phyloP scores from a whole-genome alignment of 2,888 invertebrate genomes.

The Nebria brevicollis region DNA sequence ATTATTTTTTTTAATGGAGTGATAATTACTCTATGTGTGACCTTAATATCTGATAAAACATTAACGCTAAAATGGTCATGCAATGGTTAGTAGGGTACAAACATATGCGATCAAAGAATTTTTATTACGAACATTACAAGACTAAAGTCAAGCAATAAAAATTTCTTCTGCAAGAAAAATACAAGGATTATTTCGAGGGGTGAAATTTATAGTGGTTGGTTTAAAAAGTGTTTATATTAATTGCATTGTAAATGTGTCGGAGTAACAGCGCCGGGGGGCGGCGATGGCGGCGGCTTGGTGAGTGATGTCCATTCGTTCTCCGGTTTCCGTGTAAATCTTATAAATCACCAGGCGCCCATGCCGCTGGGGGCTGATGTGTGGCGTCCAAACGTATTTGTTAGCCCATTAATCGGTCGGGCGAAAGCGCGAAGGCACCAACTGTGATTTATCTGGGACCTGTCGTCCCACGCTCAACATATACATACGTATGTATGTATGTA shows the following conservation, averaged over 20 bases:
- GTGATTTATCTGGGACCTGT: slow-evolving; percentile 18
- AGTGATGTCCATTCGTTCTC: slow-evolving; percentile 6
- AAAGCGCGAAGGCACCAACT: slow-evolving; percentile 8
- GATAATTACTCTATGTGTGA: too few relatives aligned
- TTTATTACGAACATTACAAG: too few relatives aligned
- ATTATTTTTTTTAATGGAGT: too few relatives aligned
- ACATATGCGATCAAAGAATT: too few relatives aligned
- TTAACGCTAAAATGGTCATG: too few relatives aligned
- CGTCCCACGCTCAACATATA: slow-evolving; percentile 8
- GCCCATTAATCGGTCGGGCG: slow-evolving; percentile 61
- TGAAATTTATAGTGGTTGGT: neutral
- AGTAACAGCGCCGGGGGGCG: neutral
- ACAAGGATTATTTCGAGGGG: neutral
- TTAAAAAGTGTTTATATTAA: slow-evolving; percentile 1
- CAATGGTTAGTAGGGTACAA: too few relatives aligned
- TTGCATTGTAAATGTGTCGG: neutral
- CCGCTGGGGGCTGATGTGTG: slow-evolving; percentile 24
- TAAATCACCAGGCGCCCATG: slow-evolving; percentile 16
- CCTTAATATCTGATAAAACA: too few relatives aligned
- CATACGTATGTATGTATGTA: neutral
- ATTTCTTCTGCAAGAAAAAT: too few relatives aligned
- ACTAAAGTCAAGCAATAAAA: too few relatives aligned
- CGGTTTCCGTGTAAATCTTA: slow-evolving; percentile 27
- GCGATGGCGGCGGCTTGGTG: neutral
- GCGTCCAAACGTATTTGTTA: slow-evolving; percentile 57